These are phyloP conservation scores for Bovichtus diacanthus DNA, from an alignment of 2,797 vertebrate species.

Conservation along the genomic window DNA sequence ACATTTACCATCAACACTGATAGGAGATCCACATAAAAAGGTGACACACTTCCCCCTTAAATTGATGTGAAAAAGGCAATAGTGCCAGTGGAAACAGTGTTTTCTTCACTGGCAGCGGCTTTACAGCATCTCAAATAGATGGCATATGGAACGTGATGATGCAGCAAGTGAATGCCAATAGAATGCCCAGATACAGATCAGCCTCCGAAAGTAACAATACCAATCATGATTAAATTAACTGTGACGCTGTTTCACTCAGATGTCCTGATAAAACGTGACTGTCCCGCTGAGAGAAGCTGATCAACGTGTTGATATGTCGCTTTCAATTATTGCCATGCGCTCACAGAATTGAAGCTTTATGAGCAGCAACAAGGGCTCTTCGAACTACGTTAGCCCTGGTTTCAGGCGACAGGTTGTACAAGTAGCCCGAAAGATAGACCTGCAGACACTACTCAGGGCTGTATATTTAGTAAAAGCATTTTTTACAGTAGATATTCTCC, in stretches of 20 bases:
- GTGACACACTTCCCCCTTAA: too few species aligned
- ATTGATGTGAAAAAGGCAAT: neutral
- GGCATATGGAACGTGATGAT: neutral
- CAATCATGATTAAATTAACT: neutral
- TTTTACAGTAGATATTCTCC: too few species aligned
- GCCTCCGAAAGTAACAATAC: neutral
- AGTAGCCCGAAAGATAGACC: too few species aligned
- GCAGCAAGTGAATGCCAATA: neutral
- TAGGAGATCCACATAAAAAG: too few species aligned
- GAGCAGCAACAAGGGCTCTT: too few species aligned
- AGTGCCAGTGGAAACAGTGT: neutral
- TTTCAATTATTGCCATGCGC: too few species aligned
- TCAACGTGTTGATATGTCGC: neutral
- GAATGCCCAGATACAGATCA: neutral
- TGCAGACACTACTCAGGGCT: too few species aligned
- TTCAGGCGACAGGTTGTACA: too few species aligned
- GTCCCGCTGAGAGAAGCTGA: neutral
- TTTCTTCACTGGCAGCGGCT: neutral
- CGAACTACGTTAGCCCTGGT: too few species aligned
- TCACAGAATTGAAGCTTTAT: too few species aligned
- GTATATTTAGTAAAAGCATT: too few species aligned
- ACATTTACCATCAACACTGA: too few species aligned
- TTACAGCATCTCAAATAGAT: slow-evolving; percentile 2
- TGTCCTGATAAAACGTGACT: neutral
- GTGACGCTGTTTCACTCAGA: neutral